These are phyloP conservation scores for Octonoba sinensis DNA, from an alignment of 2,888 invertebrate species.

Conservation along the genomic window DNA sequence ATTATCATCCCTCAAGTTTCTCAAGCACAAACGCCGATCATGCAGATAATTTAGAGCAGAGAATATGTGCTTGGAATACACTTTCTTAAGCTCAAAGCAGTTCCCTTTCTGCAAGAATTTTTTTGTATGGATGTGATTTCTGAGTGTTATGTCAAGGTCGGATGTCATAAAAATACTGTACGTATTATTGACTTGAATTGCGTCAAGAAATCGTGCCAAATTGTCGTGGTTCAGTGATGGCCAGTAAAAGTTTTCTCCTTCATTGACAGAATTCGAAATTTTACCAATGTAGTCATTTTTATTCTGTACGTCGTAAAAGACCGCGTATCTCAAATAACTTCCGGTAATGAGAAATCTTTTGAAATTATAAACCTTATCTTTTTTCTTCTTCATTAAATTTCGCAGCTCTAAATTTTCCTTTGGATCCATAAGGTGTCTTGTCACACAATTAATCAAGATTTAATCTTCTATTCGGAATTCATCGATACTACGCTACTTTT, in stretches of 20 bases:
- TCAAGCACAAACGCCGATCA: conserved; percentile 10
- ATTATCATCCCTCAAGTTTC: conserved; percentile 31
- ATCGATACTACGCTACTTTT: no score
- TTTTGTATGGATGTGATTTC: conserved; percentile 18
- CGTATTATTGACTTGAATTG: conserved; percentile 9
- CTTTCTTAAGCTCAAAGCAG: conserved; percentile 31
- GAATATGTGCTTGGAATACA: conserved; percentile 28
- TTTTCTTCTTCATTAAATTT: background rate
- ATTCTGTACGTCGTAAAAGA: conserved; percentile 14
- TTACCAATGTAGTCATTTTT: conserved; percentile 9
- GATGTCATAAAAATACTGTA: conserved; percentile 15
- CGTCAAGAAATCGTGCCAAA: conserved; percentile 26
- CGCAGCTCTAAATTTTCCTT: background rate
- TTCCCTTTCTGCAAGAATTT: background rate
- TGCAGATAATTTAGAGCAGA: conserved; percentile 47
- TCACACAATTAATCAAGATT: no score
- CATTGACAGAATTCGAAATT: background rate
- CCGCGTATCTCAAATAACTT: background rate
- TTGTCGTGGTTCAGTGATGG: conserved; percentile 18
- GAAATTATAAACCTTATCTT: conserved; percentile 9
- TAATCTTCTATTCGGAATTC: no score
- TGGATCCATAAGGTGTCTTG: no score
- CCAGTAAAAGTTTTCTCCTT: conserved; percentile 29
- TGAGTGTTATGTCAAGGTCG: conserved; percentile 5
- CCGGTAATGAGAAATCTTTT: conserved; percentile 7